Evolutionary conservation across 2,888 invertebrate genomes (phyloP).

Genomic region (Vannuccia rotundouncinata): DNA sequence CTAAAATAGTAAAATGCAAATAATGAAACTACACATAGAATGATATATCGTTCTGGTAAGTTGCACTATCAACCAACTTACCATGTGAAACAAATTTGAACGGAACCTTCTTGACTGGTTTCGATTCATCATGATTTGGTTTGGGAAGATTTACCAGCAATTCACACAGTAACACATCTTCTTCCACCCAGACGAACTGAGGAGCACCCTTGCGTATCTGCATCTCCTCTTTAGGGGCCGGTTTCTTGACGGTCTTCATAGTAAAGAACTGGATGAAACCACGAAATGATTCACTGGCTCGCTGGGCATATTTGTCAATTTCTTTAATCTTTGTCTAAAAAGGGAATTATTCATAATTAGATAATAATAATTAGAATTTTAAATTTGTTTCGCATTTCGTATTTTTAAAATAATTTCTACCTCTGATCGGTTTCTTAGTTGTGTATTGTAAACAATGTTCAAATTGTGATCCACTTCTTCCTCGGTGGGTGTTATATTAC

Average conservation of each 20-base stretch:
- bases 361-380: neutral
- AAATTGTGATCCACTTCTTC: neutral
- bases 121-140: neutral
- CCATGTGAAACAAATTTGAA: neutral
- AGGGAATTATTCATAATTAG: no score
- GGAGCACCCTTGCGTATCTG: neutral
- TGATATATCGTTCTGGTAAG: no score
- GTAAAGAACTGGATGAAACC: slow-evolving; percentile 18
- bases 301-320: slow-evolving; percentile 1
- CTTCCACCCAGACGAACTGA: slow-evolving; percentile 13
- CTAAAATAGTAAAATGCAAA: no score
- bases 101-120: neutral
- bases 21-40: no score
- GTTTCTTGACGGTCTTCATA: neutral
- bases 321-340: neutral
- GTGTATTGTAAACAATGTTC: neutral
- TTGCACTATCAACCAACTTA: no score
- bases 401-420: neutral
- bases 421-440: neutral
- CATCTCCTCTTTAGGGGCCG: neutral
- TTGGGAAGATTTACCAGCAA: slow-evolving; percentile 9
- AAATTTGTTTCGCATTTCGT: neutral
- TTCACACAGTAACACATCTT: neutral
- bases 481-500: neutral
- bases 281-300: neutral